These are phyloP conservation scores for Xestia ashworthii DNA, from an alignment of 2,888 invertebrate genomes.

Conservation along the genomic window DNA sequence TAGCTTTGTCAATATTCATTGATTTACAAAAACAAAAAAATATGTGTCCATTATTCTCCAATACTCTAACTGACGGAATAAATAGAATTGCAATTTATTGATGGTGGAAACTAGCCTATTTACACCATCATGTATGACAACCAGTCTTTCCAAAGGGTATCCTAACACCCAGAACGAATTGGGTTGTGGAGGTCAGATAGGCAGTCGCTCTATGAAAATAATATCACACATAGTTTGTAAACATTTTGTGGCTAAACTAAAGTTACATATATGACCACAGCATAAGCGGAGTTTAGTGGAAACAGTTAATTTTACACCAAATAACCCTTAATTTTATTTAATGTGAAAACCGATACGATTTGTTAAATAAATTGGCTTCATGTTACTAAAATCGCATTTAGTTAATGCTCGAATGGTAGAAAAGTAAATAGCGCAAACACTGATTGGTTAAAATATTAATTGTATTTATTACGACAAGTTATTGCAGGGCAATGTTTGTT, in stretches of 20 bases:
- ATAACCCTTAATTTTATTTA: conserved; percentile 53
- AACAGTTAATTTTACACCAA: conserved; percentile 51
- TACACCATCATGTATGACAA: too few species aligned
- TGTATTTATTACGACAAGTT: conserved; percentile 43
- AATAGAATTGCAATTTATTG: too few species aligned
- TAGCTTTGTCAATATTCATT: too few species aligned
- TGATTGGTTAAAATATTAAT: conserved; percentile 44
- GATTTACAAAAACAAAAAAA: too few species aligned
- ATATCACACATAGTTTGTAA: not conserved
- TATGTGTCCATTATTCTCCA: too few species aligned
- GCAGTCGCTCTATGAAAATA: not conserved
- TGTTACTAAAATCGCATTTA: conserved; percentile 52
- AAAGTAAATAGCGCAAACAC: conserved; percentile 30
- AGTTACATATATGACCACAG: conserved; percentile 2
- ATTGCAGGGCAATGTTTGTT: conserved; percentile 27
- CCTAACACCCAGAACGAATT: too few species aligned
- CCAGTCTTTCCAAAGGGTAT: too few species aligned
- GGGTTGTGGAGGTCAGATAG: too few species aligned
- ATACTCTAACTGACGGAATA: too few species aligned
- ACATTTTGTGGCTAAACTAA: conserved; percentile 11
- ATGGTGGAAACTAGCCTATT: too few species aligned
- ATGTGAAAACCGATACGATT: conserved; percentile 47
- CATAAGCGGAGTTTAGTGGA: conserved; percentile 33
- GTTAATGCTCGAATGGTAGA: conserved; percentile 37
- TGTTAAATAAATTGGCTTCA: conserved; percentile 47